A percentile compares a stretch with the other conserved stretches of the same genome.
Evolutionary conservation across 2,888 invertebrate species (phyloP).

Genomic region (Allolobophora icterica): DNA sequence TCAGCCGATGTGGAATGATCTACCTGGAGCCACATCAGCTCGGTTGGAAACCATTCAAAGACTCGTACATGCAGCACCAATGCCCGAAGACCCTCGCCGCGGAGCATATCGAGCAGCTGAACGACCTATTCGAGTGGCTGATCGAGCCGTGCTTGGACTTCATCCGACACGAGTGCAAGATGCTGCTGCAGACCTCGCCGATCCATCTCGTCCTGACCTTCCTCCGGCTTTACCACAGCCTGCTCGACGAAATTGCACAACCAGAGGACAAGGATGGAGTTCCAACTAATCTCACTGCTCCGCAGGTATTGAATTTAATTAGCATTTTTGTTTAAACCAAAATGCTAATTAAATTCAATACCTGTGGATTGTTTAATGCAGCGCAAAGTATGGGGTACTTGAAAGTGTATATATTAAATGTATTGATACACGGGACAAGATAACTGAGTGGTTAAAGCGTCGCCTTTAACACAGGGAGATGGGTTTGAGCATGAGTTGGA

Average conservation of each 20-base stretch:
- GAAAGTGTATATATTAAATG: too few relatives aligned
- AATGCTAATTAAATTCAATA: too few relatives aligned
- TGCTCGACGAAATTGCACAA: slow-evolving; percentile 63
- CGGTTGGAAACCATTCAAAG: slow-evolving; percentile 83
- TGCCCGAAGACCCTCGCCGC: slow-evolving; percentile 74
- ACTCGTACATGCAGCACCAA: slow-evolving; percentile 81
- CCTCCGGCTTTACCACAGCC: slow-evolving; percentile 62
- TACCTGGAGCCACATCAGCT: slow-evolving; percentile 85
- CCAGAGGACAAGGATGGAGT: slow-evolving; percentile 52
- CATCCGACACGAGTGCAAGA: slow-evolving; percentile 72
- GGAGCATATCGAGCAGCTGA: slow-evolving; percentile 78
- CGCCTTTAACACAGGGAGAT: too few relatives aligned
- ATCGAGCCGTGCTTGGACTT: slow-evolving; percentile 80
- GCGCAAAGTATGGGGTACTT: too few relatives aligned
- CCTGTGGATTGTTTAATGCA: too few relatives aligned
- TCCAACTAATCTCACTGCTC: slow-evolving; percentile 48
- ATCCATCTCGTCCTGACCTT: slow-evolving; percentile 77
- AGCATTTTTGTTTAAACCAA: background rate
- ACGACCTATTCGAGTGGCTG: slow-evolving; percentile 87
- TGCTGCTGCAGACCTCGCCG: slow-evolving; percentile 79
- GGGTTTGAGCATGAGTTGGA: too few relatives aligned
- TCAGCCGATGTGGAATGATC: slow-evolving; percentile 87
- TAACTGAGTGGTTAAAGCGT: too few relatives aligned
- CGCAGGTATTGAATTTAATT: slow-evolving; percentile 52
- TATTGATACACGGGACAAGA: too few relatives aligned